Evolutionary conservation across 2,113 vertebrate species (phyloP), one percentile per base, ranked within the genome.

Genomic region (Cynocephalus volans): DNA sequence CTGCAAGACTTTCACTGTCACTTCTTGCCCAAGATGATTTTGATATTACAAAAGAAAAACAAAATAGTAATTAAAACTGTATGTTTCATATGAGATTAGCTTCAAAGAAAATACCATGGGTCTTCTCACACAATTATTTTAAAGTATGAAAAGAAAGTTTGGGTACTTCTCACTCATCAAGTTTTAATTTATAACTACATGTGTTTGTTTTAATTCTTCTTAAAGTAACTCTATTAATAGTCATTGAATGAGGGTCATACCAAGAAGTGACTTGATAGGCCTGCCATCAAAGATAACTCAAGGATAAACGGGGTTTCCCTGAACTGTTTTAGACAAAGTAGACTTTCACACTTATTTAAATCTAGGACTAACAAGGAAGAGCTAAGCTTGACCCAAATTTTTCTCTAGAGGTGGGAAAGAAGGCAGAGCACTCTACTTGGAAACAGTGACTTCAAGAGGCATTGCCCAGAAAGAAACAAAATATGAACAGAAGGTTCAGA

Each of bases 91-190:
- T 83, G 36, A 91, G 7, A 48, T 93, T 73, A 54, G 41, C 50
- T 60, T 97, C 23, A 64, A 84, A 73, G 64, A 93, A 79, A 58
- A 54, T 33, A 64, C 52, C 72, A 33, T 33, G 50, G n/a, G n/a
- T 69, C 72, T 93, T 93, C 93, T 72, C 18, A 56, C 52, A 83
- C 21, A 72, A 48, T 60, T 54, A 87, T 86, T 86, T 86, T 3
- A 93, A 89, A 89, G 50, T 87, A 18, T 65, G 48, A 88, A 96
- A 50, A 93, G 50, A 92, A 93, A 80, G 17, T 80, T 48, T 85
- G 58, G 19, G 31, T 90, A 72, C 8, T 36, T 94, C 4, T 69
- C 12, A 81, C 33, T n/a, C 33, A 75, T 41, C 83, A 85, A 79
- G 12, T 79, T 64, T 96, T 64, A 85, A 15, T 62, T 95, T 72